phyloP scores from a whole-genome alignment of 2,113 vertebrate species.

The Prochilodus magdalenae region DNA sequence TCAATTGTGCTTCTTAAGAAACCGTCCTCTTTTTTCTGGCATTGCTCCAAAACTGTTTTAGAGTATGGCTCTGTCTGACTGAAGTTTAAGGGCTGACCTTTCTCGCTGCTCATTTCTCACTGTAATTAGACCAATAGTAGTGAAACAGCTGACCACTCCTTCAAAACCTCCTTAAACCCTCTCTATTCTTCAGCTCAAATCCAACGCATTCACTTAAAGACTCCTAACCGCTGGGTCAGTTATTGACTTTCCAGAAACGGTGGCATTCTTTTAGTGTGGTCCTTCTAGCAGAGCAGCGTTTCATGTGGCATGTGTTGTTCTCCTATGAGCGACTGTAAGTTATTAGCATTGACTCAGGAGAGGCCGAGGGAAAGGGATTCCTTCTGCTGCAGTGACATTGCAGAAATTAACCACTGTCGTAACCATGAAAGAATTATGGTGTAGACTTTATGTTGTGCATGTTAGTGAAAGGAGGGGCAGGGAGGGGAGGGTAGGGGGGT shows the following conservation, averaged over 20 bases:
- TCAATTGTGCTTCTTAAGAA: no score
- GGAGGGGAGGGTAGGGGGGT: neutral
- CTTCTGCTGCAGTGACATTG: slow-evolving; percentile 32
- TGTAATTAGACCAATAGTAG: no score
- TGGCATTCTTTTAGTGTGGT: slow-evolving; percentile 49
- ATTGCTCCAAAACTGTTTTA: no score
- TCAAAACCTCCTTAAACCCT: neutral
- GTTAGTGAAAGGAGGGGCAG: slow-evolving; percentile 1
- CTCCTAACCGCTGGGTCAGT: slow-evolving; percentile 65
- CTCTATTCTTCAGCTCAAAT: slow-evolving; percentile 42
- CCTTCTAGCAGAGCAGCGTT: slow-evolving; percentile 23
- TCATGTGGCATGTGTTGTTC: slow-evolving; percentile 42
- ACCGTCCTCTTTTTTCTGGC: no score
- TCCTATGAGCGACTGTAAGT: slow-evolving; percentile 43
- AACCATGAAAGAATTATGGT: slow-evolving; percentile 2
- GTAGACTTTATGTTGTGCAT: neutral
- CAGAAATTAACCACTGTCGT: slow-evolving; percentile 22
- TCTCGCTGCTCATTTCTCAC: no score
- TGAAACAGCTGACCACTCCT: neutral
- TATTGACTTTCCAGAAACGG: slow-evolving; percentile 49
- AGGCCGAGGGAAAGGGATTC: slow-evolving; percentile 9
- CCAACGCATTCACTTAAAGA: no score
- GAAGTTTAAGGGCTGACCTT: no score
- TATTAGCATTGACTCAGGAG: slow-evolving; percentile 40
- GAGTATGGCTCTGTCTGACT: no score